Conservation (phyloP, 2,888 invertebrate species). For the Trilocha varians region DNA sequence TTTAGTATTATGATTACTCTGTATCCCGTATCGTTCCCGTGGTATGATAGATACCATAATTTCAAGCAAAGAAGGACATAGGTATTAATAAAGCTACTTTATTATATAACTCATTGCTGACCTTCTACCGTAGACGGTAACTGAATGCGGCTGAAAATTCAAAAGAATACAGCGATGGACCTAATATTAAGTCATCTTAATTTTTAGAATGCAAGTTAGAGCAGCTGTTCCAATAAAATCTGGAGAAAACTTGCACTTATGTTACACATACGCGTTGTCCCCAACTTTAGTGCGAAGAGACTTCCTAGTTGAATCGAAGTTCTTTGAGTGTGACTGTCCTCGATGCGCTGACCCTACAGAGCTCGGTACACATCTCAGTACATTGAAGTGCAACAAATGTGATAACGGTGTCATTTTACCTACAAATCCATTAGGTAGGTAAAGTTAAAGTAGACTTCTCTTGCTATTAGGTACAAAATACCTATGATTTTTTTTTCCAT, state of each 20-base stretch:
- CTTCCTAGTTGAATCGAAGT: constrained; percentile 82
- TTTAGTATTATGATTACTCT: too few species aligned
- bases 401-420: constrained; percentile 79
- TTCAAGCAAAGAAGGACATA: too few species aligned
- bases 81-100: too few species aligned
- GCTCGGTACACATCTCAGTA: constrained; percentile 83
- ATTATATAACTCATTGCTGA: too few species aligned
- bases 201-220: constrained; percentile 76
- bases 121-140: too few species aligned
- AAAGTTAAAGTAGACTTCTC: too few species aligned
- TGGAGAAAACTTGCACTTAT: constrained; percentile 78
- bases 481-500: too few species aligned
- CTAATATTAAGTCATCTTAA: neutral
- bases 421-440: constrained; percentile 77
- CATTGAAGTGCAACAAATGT: constrained; percentile 85
- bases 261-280: constrained; percentile 83
- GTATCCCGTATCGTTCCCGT: too few species aligned
- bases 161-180: neutral
- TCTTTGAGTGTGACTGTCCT: constrained; percentile 82
- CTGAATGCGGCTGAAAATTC: too few species aligned
- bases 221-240: constrained; percentile 77
- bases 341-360: constrained; percentile 87
- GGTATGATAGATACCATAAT: too few species aligned
- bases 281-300: constrained; percentile 81
- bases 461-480: too few species aligned